Conservation (phyloP, 2,797 vertebrate species). For the Acridotheres tristis region DNA sequence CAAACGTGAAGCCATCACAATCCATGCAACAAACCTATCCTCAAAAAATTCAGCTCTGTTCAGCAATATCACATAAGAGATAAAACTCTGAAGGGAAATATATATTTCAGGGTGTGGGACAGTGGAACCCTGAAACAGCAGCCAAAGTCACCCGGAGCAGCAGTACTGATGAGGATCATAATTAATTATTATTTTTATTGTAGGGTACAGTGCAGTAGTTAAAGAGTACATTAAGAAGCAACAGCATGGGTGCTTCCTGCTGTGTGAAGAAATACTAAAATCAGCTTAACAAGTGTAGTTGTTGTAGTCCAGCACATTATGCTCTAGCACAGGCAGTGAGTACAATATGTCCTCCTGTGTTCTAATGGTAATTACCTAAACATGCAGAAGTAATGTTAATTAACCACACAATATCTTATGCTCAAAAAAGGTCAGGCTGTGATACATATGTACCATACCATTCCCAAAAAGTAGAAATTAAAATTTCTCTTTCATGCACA, state of each 20-base stretch:
- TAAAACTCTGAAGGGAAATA: constrained; percentile 50
- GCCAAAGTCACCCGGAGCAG: neutral
- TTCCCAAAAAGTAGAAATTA: neutral
- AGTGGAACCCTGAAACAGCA: constrained; percentile 22
- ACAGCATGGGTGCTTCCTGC: constrained; percentile 55
- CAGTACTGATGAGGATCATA: neutral
- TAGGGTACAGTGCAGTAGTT: constrained; percentile 38
- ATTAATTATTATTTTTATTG: constrained; percentile 58
- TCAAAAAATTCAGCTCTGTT: constrained; percentile 68
- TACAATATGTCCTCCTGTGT: neutral
- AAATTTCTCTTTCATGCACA: neutral
- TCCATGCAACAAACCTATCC: constrained; percentile 51
- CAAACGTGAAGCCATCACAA: constrained; percentile 65
- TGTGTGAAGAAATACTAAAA: constrained; percentile 60
- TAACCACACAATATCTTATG: constrained; percentile 5
- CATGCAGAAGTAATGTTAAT: constrained; percentile 43
- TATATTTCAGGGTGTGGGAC: constrained; percentile 14
- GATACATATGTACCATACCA: neutral
- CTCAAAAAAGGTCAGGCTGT: neutral
- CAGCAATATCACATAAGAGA: constrained; percentile 60
- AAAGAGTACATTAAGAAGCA: constrained; percentile 43
- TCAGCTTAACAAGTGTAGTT: constrained; percentile 13
- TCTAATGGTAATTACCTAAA: constrained; percentile 42
- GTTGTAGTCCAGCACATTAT: neutral
- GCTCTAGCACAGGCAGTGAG: constrained; percentile 15